A percentile compares a stretch with the other conserved stretches of the same genome.
phyloP scores from a whole-genome alignment of 2,797 vertebrate genomes.

The Gambusia yucatana region DNA sequence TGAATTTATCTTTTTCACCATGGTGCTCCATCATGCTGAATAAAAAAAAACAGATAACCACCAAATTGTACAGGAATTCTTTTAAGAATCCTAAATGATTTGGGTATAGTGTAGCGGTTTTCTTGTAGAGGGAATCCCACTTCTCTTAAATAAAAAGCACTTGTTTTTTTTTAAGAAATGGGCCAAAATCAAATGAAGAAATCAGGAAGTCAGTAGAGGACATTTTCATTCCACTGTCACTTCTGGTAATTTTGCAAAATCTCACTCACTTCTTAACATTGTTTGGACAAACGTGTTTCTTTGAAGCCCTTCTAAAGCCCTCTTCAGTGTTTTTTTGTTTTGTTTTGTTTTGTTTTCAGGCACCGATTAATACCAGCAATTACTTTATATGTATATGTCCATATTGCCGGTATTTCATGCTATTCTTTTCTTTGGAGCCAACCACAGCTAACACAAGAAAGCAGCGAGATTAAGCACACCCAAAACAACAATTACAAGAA shows the following conservation, averaged over 20 bases:
- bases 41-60: neutral
- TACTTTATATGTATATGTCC: neutral
- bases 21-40: neutral
- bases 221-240: neutral
- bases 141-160: neutral
- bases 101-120: no score
- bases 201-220: neutral
- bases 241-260: neutral
- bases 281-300: neutral
- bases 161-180: no score
- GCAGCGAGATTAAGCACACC: neutral
- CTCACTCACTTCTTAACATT: neutral
- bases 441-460: neutral
- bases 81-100: neutral
- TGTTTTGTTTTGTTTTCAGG: neutral
- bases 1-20: neutral
- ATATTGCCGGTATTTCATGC: neutral
- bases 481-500: neutral
- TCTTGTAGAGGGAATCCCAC: neutral
- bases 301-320: neutral
- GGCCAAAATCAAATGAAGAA: neutral
- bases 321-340: neutral
- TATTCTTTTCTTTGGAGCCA: neutral
- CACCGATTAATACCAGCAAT: neutral
- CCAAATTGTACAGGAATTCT: neutral